Evolutionary conservation across 2,888 invertebrate genomes (phyloP), one percentile per base, ranked within the genome.

Genomic region (Hipparchia semele): DNA sequence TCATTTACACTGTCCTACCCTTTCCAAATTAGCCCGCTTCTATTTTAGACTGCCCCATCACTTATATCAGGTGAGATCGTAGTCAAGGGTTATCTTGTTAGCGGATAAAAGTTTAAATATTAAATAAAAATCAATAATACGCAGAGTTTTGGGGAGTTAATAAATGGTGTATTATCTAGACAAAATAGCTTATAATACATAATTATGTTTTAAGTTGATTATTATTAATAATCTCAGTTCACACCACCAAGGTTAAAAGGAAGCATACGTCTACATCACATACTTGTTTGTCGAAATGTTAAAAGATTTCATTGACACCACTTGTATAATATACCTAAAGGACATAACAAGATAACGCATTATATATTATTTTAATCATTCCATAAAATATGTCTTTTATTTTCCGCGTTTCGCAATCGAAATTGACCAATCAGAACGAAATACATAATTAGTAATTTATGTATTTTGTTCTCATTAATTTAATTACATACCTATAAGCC

Each of bases 261-360:
- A 68, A 60, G 71, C 64, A 73, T 71, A 45, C 66, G 64, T 70
- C 69, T 73, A 73, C 72, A 73, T 73, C 71, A 69, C 62, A 72
- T 69, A 72, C 72, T 73, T 33, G 64, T 73, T 65, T 64, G 67
- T 70, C 65, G 62, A 78, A 78, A 78, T 78, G 77, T 76, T 78
- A 78, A 74, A 71, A 68, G 68, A 77, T 75, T 71, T 67, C 78
- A 78, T 78, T 78, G 77, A 76, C 77, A 74, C 70, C 71, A 71
- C 67, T 74, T 71, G 67, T 70, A 23, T 72, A 72, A 75, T 73
- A 64, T 68, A 60, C 53, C 70, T 70, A 73, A 58, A 33, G 53
- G 46, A 68, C 62, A 66, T 60, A 65, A 66, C 59, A 58, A 12
- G 69, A 67, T 59, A 71, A 73, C 64, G 64, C 33, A 65, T 23